Evolutionary conservation across 1,140 invertebrate species (phyloP), one percentile per base, ranked within the genome.

Genomic region (Diachasmimorpha longicaudata): DNA sequence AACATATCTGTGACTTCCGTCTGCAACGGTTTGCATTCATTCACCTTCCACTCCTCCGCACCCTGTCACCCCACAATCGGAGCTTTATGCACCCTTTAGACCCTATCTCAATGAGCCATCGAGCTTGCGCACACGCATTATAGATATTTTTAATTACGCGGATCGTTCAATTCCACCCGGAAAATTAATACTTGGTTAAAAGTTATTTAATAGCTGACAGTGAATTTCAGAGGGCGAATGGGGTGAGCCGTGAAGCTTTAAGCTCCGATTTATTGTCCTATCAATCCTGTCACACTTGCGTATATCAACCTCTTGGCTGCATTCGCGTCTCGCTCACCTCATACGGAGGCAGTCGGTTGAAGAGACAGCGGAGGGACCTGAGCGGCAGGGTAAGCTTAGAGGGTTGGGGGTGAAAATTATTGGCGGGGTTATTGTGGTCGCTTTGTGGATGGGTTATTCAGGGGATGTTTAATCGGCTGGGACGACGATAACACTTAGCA

Each of bases 1-100:
- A 86, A 87, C 86, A 82, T 87, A 88, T 87, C 86, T 85, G 83
- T 84, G 81, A 81, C 85, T 86, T 85, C 81, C 83, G 83, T 85
- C 81, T 84, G 79, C 48, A 78, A 69, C 66, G 78, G 42, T 74
- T 31, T 36, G 23, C 55, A 31, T 46, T 69, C 23, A 72, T 79
- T 68, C 55, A 67, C 63, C 48, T 63, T 42, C 48, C 70, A 67
- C 68, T 67, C 25, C 66, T n/a, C 44, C 37, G 66, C 39, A 66
- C 48, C 23, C 46, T 75, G 68, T 70, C 69, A 58, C 74, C 68
- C 31, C 46, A 31, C n/a, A n/a, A n/a, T 42, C 67, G 69, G 66
- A 4, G 23, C 70, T 58, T 77, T 31, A 21, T 39, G 67, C 48
- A 39, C 67, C 70, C 48, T 52, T 63, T 31, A 39, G 71, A 63